Base-by-base conservation (phyloP, 2,888 invertebrate genomes). In the Allophyes oxyacanthae region DNA sequence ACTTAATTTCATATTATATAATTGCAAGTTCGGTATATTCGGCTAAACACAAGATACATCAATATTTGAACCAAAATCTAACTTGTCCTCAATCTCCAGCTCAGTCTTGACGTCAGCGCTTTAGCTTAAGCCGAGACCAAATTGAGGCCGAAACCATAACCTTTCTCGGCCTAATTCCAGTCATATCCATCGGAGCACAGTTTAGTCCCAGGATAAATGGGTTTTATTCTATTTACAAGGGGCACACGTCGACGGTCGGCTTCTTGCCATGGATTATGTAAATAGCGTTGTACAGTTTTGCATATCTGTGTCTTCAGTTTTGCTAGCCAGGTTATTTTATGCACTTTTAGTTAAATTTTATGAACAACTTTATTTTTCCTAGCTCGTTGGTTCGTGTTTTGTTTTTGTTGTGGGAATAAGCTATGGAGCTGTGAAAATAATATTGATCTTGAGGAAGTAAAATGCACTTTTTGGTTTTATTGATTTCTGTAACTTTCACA, bases 221-320 rank as follows among this genome's bases (percentile, higher is more conserved):
- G 65, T 71, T 77, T 77, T 74, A 77, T 75, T 77, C 72, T 74
- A 75, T 75, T 75, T 77, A 77, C 74, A 74, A 73, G 76, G 60
- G 60, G 64, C 62, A 72, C 76, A 64, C 75, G 74, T 72, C 69
- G 67, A 63, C 75, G 59, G 66, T n/a, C 63, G 70, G 64, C 72
- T 74, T 59, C 77, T 77, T 74, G 58, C 62, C 38, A 56, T 54
- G 65, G 75, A 77, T 77, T 77, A 77, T 77, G 75, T 64, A 77
- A 77, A 75, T 77, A 61, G 30, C 46, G 56, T 64, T 65, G 68
- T 74, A 68, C 65, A 69, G 40, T 71, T 75, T 77, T 64, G 75
- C 75, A 75, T 75, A 77, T 77, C 72, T 69, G 55, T 74, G 65
- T 67, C 66, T 63, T 56, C 66, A 56, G 55, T 67, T 68, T 70